phyloP scores from a whole-genome alignment of 2,113 vertebrate genomes.

The Oreocharis arfaki region DNA sequence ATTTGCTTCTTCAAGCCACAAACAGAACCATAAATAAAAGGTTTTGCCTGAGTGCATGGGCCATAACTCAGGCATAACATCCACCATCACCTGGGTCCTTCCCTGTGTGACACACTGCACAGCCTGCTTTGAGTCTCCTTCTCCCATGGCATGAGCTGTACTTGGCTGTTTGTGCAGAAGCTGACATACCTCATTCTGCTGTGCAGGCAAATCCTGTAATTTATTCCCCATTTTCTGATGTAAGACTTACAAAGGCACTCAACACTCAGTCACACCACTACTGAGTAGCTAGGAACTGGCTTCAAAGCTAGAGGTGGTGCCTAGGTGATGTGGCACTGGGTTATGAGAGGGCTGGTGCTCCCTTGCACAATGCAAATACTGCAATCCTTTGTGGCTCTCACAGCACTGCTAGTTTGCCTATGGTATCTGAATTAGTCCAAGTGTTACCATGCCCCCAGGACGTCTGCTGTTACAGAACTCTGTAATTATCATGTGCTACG shows the following conservation, averaged over 20 bases:
- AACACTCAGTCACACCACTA: background rate
- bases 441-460: background rate
- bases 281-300: background rate
- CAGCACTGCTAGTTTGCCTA: background rate
- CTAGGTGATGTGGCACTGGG: background rate
- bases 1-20: background rate
- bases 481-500: background rate
- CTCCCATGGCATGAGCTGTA: background rate
- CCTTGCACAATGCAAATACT: background rate
- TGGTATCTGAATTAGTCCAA: background rate
- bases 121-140: background rate
- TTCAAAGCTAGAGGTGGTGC: background rate
- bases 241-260: background rate
- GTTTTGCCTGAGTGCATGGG: accelerated
- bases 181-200: background rate
- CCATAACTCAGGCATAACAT: background rate
- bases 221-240: background rate
- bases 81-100: background rate
- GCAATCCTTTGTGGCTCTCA: background rate
- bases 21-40: background rate
- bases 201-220: background rate
- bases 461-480: background rate
- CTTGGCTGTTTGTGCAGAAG: background rate
- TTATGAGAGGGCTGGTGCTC: accelerated
- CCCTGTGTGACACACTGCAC: background rate